Conservation (phyloP, 2,797 vertebrate species). For the Spinus olivaceus region DNA sequence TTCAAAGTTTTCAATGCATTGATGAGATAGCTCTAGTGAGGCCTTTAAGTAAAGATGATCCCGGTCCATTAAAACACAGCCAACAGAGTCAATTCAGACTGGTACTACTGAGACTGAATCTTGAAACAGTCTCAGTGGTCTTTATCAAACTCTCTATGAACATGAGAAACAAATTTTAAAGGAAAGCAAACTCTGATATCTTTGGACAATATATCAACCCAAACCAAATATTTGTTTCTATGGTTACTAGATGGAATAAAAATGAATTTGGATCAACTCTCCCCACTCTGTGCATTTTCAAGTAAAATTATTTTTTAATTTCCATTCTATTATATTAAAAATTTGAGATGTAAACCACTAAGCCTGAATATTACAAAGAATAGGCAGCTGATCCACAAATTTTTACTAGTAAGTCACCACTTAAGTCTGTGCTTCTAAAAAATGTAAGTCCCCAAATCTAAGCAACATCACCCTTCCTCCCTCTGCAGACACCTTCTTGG, state of each 20-base stretch:
- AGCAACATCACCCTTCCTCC: not conserved
- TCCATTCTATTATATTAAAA: conserved; percentile 57
- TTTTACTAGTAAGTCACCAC: not conserved
- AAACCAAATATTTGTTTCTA: conserved; percentile 38
- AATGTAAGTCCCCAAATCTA: not conserved
- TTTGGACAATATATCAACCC: not conserved
- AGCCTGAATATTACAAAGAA: conserved; percentile 49
- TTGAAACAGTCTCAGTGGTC: not conserved
- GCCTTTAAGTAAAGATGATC: not conserved
- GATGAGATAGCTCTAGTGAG: not conserved
- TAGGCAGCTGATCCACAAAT: conserved; percentile 10
- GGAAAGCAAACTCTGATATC: not conserved
- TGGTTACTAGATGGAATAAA: conserved; percentile 43
- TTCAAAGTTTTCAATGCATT: not conserved
- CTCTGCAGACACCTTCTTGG: not conserved
- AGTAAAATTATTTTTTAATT: conserved; percentile 63
- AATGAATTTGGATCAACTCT: conserved; percentile 59
- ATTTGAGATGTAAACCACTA: conserved; percentile 38
- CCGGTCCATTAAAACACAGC: not conserved
- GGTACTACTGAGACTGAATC: not conserved
- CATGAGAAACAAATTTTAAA: not conserved
- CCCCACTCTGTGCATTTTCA: conserved; percentile 27
- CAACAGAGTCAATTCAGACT: not conserved
- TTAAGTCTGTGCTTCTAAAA: not conserved
- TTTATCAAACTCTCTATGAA: not conserved